phyloP scores from a whole-genome alignment of 2,113 vertebrate species.

The Benitochromis conjunctus region DNA sequence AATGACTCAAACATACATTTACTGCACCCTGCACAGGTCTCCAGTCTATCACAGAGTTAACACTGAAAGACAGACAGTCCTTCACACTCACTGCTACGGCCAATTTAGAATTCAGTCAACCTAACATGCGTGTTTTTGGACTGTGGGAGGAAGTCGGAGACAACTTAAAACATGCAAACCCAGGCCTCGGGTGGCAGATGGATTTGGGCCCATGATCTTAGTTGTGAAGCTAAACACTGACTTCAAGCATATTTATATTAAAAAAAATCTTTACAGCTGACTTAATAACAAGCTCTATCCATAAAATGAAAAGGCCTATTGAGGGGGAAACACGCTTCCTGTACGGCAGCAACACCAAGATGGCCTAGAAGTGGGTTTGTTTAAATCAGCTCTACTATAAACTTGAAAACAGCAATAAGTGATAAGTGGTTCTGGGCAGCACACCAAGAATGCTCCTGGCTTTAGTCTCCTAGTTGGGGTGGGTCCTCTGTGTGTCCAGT shows the following conservation, averaged over 20 bases:
- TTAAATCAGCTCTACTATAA: neutral
- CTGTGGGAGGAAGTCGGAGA: neutral
- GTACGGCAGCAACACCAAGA: neutral
- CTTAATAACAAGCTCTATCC: neutral
- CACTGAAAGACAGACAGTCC: neutral
- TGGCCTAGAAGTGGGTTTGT: neutral
- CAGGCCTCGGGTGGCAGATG: neutral
- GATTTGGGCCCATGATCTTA: neutral
- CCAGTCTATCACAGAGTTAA: neutral
- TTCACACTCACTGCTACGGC: neutral
- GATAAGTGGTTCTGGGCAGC: neutral
- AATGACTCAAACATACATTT: too few relatives aligned
- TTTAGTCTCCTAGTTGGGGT: neutral
- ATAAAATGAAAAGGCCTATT: neutral
- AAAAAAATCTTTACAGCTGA: neutral
- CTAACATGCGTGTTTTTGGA: neutral
- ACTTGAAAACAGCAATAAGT: neutral
- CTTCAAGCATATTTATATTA: neutral
- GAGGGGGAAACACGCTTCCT: neutral
- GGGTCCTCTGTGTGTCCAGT: neutral
- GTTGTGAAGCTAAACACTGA: neutral
- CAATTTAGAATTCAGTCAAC: neutral
- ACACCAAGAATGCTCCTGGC: neutral
- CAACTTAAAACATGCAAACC: neutral
- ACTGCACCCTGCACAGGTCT: neutral